These are phyloP conservation scores for Steatocranus sp. DNA, from an alignment of 2,797 vertebrate genomes.

Conservation along the genomic window DNA sequence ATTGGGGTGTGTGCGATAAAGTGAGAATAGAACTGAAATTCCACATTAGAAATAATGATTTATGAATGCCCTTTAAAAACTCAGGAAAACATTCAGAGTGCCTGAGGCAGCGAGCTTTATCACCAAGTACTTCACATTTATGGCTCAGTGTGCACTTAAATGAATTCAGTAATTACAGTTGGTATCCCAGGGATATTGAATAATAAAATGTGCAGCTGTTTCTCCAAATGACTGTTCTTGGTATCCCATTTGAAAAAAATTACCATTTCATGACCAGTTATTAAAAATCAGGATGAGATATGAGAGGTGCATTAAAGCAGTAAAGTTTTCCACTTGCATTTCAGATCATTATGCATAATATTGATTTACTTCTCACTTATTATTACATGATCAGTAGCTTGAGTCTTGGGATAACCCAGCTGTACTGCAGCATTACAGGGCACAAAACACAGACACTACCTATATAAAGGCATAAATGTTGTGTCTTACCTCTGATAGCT, in stretches of 20 bases:
- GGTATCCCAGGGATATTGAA: slow-evolving; percentile 23
- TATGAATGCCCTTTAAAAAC: slow-evolving; percentile 40
- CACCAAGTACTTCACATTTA: slow-evolving; percentile 40
- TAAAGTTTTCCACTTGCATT: not conserved
- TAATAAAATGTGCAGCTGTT: slow-evolving; percentile 48
- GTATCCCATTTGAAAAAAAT: not conserved
- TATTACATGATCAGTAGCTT: not conserved
- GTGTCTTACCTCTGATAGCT: slow-evolving; percentile 37
- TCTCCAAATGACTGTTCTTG: slow-evolving; percentile 5
- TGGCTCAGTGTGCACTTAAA: slow-evolving; percentile 41
- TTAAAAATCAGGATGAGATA: not conserved
- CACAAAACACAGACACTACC: not conserved
- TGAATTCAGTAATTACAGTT: slow-evolving; percentile 29
- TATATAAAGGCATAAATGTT: not conserved
- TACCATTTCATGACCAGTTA: not conserved
- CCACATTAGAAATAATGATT: slow-evolving; percentile 42
- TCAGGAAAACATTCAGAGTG: slow-evolving; percentile 17
- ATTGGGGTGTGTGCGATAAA: not conserved
- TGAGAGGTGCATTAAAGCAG: not conserved
- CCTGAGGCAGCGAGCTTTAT: slow-evolving; percentile 47
- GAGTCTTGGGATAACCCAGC: not conserved
- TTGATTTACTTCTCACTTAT: not conserved
- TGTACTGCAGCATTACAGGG: not conserved
- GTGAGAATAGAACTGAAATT: not conserved
- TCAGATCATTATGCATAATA: not conserved